These are phyloP conservation scores for Sturmia bella DNA, from an alignment of 2,888 invertebrate genomes.

Conservation along the genomic window DNA sequence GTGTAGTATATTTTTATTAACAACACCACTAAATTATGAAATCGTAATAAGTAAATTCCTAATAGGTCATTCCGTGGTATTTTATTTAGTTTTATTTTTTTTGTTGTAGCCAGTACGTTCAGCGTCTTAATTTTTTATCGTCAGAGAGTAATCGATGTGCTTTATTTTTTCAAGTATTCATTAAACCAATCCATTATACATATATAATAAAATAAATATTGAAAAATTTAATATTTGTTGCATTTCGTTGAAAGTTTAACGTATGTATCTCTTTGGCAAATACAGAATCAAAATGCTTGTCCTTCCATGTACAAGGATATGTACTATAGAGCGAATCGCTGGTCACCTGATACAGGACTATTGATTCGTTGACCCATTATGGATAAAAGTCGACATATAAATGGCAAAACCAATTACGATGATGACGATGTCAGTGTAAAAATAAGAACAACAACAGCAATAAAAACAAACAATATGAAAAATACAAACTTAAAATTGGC, in stretches of 20 bases:
- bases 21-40: too few relatives aligned
- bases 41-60: too few relatives aligned
- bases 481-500: slow-evolving; percentile 62
- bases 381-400: slow-evolving; percentile 68
- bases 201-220: too few relatives aligned
- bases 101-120: too few relatives aligned
- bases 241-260: background rate
- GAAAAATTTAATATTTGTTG: background rate
- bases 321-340: slow-evolving; percentile 87
- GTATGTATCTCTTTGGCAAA: slow-evolving; percentile 30
- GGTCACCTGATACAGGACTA: slow-evolving; percentile 81
- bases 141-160: too few relatives aligned
- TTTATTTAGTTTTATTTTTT: too few relatives aligned
- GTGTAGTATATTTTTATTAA: too few relatives aligned
- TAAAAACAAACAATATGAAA: slow-evolving; percentile 57
- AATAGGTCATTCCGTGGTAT: too few relatives aligned
- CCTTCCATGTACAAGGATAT: slow-evolving; percentile 95
- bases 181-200: too few relatives aligned
- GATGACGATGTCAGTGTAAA: slow-evolving; percentile 25
- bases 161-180: too few relatives aligned
- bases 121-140: too few relatives aligned
- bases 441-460: slow-evolving; percentile 56
- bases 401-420: slow-evolving; percentile 53
- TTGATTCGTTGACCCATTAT: slow-evolving; percentile 80
- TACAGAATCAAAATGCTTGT: slow-evolving; percentile 85